A percentile compares a stretch with the other conserved stretches of the same genome.
phyloP scores from a whole-genome alignment of 2,888 invertebrate genomes.

The Parnassius glacialis region DNA sequence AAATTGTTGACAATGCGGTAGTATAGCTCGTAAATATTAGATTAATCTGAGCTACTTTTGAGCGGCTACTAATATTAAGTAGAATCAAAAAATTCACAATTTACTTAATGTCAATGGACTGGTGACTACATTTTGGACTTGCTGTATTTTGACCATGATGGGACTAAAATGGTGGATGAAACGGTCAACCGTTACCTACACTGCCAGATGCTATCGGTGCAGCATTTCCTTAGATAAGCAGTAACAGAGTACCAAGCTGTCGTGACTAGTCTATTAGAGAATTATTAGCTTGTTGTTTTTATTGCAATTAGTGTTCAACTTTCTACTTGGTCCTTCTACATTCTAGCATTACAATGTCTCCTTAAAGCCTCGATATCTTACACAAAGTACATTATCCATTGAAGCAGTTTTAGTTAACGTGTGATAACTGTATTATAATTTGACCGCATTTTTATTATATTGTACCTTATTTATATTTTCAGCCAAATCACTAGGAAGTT shows the following conservation, averaged over 20 bases:
- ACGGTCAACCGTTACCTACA: slow-evolving; percentile 1
- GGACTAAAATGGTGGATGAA: not conserved
- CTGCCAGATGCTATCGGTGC: slow-evolving; percentile 17
- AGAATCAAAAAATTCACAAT: slow-evolving; percentile 30
- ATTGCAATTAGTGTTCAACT: slow-evolving; percentile 23
- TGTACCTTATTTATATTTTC: slow-evolving; percentile 34
- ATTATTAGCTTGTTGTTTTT: slow-evolving; percentile 18
- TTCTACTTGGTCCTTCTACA: slow-evolving; percentile 27
- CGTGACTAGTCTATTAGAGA: slow-evolving; percentile 21
- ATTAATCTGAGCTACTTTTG: slow-evolving; percentile 43
- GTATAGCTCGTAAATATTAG: slow-evolving; percentile 37
- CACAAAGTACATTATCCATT: slow-evolving; percentile 31
- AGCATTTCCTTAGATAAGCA: slow-evolving; percentile 13
- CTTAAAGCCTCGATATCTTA: slow-evolving; percentile 9
- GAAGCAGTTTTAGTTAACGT: slow-evolving; percentile 22
- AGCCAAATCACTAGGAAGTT: slow-evolving; percentile 33
- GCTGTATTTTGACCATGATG: slow-evolving; percentile 1
- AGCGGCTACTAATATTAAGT: slow-evolving; percentile 34
- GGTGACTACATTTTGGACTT: slow-evolving; percentile 13
- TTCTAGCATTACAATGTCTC: slow-evolving; percentile 9
- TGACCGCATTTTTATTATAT: slow-evolving; percentile 34
- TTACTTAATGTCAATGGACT: slow-evolving; percentile 17
- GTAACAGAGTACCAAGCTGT: slow-evolving; percentile 17
- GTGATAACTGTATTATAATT: slow-evolving; percentile 31
- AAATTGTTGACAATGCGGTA: slow-evolving; percentile 52